Base-by-base conservation (phyloP, 2,797 vertebrate species). In the Chloroceryle inda region DNA sequence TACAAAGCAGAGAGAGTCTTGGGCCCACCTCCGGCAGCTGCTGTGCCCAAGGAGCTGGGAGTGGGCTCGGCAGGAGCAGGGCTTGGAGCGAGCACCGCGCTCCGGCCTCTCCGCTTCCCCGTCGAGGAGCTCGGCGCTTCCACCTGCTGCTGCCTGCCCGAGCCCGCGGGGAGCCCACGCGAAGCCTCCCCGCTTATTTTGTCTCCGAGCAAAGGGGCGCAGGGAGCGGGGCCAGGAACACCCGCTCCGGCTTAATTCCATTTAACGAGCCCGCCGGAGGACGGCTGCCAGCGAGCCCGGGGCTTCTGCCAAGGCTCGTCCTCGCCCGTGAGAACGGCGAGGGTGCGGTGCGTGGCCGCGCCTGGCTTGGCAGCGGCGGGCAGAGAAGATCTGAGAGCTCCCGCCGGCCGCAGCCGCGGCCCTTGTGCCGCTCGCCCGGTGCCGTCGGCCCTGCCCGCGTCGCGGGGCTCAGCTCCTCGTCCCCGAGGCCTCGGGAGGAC, bases 81-180 rank as follows among this genome's bases (percentile, higher is more conserved):
- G 55, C 76, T 1, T 33, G 69, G 17, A 50, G 17, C 37, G 61
- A 27, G 53, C 27, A 8, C 3, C 1, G 1, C 1, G 52, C n/a
- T 10, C 31, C 14, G 21, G n/a, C 33, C 49, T 50, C 44, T 45
- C 19, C 44, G 33, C 56, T 27, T 59, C 66, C 76, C 78, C 0
- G 3, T 4, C n/a, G 4, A 7, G 69, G 23, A 38, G 49, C 76
- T 88, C 14, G 1, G 24, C 3, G 0, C 21, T 91, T 91, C 86
- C 94, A 95, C 96, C 95, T 95, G 95, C 90, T 15, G n/a, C 64
- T 90, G 89, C 95, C 92, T 85, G 84, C 94, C 91, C 6, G 21
- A 56, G 84, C 91, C 95, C 95, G 92, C 67, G 71, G 44, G 20
- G 23, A 23, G 81, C 91, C 95, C 95, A 94, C 68, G 72, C 89